Base-by-base conservation (phyloP, 2,888 invertebrate species). In the Chrysolina oricalcia region DNA sequence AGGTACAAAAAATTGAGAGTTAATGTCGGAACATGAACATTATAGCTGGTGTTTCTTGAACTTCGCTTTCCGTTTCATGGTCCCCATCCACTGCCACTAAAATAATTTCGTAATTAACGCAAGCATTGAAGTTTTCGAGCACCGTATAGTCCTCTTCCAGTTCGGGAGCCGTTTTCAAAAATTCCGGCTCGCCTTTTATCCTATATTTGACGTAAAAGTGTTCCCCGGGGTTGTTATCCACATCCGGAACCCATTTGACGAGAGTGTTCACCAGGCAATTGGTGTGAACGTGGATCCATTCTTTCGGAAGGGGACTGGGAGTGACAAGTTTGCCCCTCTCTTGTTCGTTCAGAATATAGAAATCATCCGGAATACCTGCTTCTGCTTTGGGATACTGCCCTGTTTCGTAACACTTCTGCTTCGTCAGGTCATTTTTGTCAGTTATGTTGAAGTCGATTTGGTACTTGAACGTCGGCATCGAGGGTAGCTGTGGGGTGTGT, bases 201-300 rank as follows among this genome's bases (percentile, higher is more conserved):
- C 82, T 78, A 70, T 86, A 86, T 76, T 85, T 86, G 13, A 86
- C 78, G 74, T 85, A 86, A 66, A 86, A 86, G 67, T 86, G 78
- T 65, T 86, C 85, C 0, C 86, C 86, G 0, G 86, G 85, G 69
- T 84, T 85, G 71, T 85, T 83, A 19, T 79, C 82, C 1, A 86
- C 80, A 70, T 86, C 86, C 0, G 86, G 86, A 53, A 86, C 78
- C 86, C 86, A 86, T 69, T 83, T 83, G 15, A 86, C 81, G 64
- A 83, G 70, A 9, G 83, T 83, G 67, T 84, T 81, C n/a, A 85
- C 85, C 19, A 85, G 72, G 67, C 85, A 85, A 21, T 79, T 77
- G 1, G 76, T 70, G 40, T 77, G 72, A 10, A 72, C 23, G 50
- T 73, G 73, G 0, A 78, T 53, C 76, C 79, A 79, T 15, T 78